A percentile compares a stretch with the other conserved stretches of the same genome.
Evolutionary conservation across 2,113 vertebrate species (phyloP).

Genomic region (Gnathonemus echidnorhynchus): DNA sequence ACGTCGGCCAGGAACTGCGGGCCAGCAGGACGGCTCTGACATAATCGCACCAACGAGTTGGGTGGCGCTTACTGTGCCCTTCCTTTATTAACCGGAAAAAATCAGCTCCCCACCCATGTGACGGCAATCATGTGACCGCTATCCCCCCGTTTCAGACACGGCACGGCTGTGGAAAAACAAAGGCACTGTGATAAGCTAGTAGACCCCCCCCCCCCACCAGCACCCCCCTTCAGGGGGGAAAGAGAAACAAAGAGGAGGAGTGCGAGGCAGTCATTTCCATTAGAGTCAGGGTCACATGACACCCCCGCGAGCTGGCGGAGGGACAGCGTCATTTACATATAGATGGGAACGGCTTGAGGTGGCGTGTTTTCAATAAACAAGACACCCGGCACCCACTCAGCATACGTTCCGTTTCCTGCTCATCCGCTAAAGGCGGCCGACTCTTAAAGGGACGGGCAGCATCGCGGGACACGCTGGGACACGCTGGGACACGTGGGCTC

Average conservation of each 20-base stretch:
- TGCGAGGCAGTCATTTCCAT: conserved; percentile 4
- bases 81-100: not conserved
- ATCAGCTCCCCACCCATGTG: not conserved
- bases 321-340: conserved; percentile 54
- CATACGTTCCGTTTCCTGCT: not conserved
- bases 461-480: not conserved
- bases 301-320: not conserved
- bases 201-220: not conserved
- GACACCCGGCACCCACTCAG: not conserved
- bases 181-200: not conserved
- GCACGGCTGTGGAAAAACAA: not conserved
- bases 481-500: not conserved
- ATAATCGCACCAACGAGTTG: not conserved
- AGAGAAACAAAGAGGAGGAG: not conserved
- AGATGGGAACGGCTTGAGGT: conserved; percentile 32
- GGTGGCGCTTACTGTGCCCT: not conserved
- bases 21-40: not conserved
- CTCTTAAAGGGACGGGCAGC: not conserved
- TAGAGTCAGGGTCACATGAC: not conserved
- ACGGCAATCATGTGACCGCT: not conserved
- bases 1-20: conserved; percentile 89
- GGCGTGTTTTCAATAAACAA: not conserved
- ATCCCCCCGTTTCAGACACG: not conserved
- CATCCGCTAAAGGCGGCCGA: not conserved
- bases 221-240: not conserved